Base-by-base conservation (phyloP, 1,140 invertebrate species). In the Lutraria rhynchaena region DNA sequence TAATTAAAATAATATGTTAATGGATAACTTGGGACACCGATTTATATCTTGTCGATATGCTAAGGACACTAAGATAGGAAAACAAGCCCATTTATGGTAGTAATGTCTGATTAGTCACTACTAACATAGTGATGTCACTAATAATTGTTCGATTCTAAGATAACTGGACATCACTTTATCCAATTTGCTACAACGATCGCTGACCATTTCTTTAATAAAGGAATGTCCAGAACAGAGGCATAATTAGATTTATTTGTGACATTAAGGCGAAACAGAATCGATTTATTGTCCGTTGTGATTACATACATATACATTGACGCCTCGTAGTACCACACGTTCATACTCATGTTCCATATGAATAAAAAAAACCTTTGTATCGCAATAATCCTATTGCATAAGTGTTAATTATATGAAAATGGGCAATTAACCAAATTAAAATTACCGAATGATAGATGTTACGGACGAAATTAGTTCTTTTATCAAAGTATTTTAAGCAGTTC, bases 1-100 rank as follows among this genome's bases (percentile, higher is more conserved):
- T 80, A 80, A 80, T 80, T 80, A 80, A 80, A 80, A 80, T 80
- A 80, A 80, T 80, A 80, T 80, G 61, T 80, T 80, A 80, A 80
- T 80, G 76, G 76, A 69, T 58, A 22, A 44, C 31, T n/a, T 57
- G 76, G 76, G 76, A 80, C 35, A 13, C 3, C 19, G n/a, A 37
- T 69, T 58, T 31, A 49, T 35, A 60, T 51, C 29, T 29, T 13
- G 58, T 60, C 17, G 17, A 75, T 17, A 63, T 37, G 35, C 46
- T 35, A 75, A 60, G 53, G 41, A 35, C 53, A 60, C 31, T 44
- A 19, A 57, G 55, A 75, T 7, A 29, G 35, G n/a, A 31, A 49
- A 49, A 44, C 37, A 75, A 49, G 57, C 29, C 73, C 55, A 33
- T 75, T 75, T 61, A 49, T 41, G 44, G 33, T 49, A 60, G 58